Base-by-base conservation (phyloP, 2,113 vertebrate species). In the Entelurus aequoreus region DNA sequence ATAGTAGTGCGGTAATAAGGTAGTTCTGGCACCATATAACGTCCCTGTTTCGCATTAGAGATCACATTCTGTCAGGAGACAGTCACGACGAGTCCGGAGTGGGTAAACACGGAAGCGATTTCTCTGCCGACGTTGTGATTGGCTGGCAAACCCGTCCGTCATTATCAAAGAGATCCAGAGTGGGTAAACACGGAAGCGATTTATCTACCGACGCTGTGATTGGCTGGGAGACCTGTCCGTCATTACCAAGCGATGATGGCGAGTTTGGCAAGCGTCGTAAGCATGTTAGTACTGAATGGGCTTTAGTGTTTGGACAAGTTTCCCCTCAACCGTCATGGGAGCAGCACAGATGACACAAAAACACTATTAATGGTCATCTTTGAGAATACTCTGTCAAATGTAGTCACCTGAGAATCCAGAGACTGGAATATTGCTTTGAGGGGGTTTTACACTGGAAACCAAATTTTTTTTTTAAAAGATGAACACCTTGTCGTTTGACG, bases 401-500 rank as follows among this genome's bases (percentile, higher is more conserved):
- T 80, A 81, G 66, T 53, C 49, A 67, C 48, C 60, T 51, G 12
- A 58, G 28, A 57, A 37, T 37, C n/a, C 19, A 8, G 37, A 57
- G 73, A 48, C 37, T 37, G 28, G 61, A 19, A 16, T 19, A 54
- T 52, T 62, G 6, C 13, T 48, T 60, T 48, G 28, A 37, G 1
- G 12, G 42, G 10, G 4, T 50, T 61, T 36, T 49, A 14, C 28
- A 37, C 28, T 36, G 15, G 52, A 57, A 28, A 4, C 28, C 28
- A 28, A 1, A 0, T 28, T 28, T 19, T 19, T 19, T 19, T 19
- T 19, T 28, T 28, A 28, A 40, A 84, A 82, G 68, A 97, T 97
- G 93, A 90, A 93, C 72, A 75, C 65, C 65, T 50, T 91, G 51
- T 86, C 90, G 8, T 92, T 92, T 87, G 90, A 91, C 79, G 94